phyloP scores from a whole-genome alignment of 2,888 invertebrate species.

The Ichneumoninae sp. region DNA sequence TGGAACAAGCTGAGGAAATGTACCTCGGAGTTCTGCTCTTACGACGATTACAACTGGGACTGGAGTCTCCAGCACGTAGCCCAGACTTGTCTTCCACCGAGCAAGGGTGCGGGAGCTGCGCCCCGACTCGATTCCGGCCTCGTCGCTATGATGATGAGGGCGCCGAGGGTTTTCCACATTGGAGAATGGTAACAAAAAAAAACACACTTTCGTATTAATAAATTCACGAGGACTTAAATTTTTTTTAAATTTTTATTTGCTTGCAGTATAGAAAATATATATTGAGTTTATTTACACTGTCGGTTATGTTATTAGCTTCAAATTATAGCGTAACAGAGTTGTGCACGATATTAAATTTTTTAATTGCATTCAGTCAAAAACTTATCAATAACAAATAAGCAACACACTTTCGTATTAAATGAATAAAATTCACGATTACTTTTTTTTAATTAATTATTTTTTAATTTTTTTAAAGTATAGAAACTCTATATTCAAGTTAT shows the following conservation, averaged over 20 bases:
- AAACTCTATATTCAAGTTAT: too few relatives aligned
- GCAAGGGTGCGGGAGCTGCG: conserved; percentile 85
- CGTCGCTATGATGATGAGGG: conserved; percentile 95
- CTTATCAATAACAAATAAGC: too few relatives aligned
- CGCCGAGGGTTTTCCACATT: conserved; percentile 98
- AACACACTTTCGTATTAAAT: too few relatives aligned
- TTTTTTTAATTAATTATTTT: too few relatives aligned
- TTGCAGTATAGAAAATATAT: too few relatives aligned
- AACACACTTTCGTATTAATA: background rate
- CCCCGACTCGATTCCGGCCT: conserved; percentile 85
- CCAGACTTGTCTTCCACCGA: conserved; percentile 90
- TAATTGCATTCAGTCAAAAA: too few relatives aligned
- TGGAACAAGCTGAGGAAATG: conserved; percentile 94
- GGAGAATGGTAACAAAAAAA: conserved; percentile 95
- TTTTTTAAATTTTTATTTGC: too few relatives aligned
- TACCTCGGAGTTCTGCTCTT: conserved; percentile 95
- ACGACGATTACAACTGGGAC: conserved; percentile 99
- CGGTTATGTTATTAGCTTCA: too few relatives aligned
- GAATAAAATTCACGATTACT: background rate
- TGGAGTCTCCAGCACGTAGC: conserved; percentile 97
- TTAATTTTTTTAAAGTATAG: too few relatives aligned
- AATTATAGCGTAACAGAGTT: too few relatives aligned
- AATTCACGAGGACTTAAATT: background rate
- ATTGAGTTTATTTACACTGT: too few relatives aligned
- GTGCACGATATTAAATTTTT: too few relatives aligned